Evolutionary conservation across 2,888 invertebrate genomes (phyloP).

Genomic region (Kuschelorhynchus macadamiae): DNA sequence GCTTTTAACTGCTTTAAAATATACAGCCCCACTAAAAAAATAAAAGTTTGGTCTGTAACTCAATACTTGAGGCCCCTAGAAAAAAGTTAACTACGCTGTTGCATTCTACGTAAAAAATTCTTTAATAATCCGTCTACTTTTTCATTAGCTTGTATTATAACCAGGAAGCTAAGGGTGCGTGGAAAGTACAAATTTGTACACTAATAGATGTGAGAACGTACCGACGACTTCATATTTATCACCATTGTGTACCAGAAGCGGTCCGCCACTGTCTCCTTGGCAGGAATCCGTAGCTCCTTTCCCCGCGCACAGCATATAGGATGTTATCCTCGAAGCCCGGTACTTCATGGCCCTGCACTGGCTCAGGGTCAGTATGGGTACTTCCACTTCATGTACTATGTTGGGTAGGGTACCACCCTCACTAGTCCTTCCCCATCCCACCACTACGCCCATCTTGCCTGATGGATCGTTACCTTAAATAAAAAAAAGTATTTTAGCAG

Average conservation of each 20-base stretch:
- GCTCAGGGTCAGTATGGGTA: conserved; percentile 83
- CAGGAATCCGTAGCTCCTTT: conserved; percentile 87
- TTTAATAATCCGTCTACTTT: too few relatives aligned
- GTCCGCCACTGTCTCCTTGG: conserved; percentile 91
- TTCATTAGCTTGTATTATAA: too few relatives aligned
- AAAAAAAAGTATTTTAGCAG: neutral
- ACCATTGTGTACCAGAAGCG: conserved; percentile 81
- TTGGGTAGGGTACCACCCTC: conserved; percentile 87
- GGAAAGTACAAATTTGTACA: too few relatives aligned
- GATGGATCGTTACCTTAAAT: conserved; percentile 72
- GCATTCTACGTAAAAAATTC: too few relatives aligned
- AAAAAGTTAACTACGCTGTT: too few relatives aligned
- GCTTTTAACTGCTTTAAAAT: too few relatives aligned
- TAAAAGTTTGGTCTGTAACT: too few relatives aligned
- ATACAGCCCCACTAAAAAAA: too few relatives aligned
- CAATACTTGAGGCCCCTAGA: too few relatives aligned
- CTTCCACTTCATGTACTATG: conserved; percentile 86
- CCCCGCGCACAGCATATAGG: conserved; percentile 90
- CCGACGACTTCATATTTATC: conserved; percentile 87
- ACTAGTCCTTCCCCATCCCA: conserved; percentile 89
- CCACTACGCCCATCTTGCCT: conserved; percentile 82
- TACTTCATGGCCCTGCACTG: conserved; percentile 90
- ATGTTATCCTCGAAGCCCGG: conserved; percentile 84
- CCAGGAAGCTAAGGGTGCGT: too few relatives aligned
- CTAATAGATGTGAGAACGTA: too few relatives aligned